Conservation (phyloP, 2,113 vertebrate genomes). For the Vidua macroura region DNA sequence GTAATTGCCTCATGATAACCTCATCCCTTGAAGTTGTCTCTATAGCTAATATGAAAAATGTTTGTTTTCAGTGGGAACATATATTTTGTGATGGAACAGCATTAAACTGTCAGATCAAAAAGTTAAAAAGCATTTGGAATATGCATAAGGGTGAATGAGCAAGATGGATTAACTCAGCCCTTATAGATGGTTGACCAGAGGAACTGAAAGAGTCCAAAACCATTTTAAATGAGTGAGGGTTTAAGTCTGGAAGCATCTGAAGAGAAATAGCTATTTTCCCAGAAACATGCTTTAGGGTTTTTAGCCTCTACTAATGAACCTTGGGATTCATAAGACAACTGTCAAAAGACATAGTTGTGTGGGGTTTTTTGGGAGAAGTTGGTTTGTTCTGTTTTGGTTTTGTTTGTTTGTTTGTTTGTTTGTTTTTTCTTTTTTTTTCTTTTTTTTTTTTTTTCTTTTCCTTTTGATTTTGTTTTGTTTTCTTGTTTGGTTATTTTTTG, state of each 20-base stretch:
- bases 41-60: slow-evolving; percentile 61
- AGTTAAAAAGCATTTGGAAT: slow-evolving; percentile 53
- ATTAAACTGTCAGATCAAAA: slow-evolving; percentile 68
- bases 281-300: slow-evolving; percentile 4
- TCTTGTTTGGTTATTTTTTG: neutral
- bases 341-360: neutral
- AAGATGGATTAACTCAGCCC: slow-evolving; percentile 52
- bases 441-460: no score
- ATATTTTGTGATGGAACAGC: slow-evolving; percentile 51
- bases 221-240: neutral
- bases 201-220: slow-evolving; percentile 23
- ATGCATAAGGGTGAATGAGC: slow-evolving; percentile 4
- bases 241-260: slow-evolving; percentile 34
- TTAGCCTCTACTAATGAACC: neutral
- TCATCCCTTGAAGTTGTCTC: slow-evolving; percentile 49
- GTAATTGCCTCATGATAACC: slow-evolving; percentile 63
- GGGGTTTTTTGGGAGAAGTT: no score
- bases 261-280: slow-evolving; percentile 22
- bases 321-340: neutral
- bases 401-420: no score
- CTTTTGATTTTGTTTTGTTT: neutral
- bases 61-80: slow-evolving; percentile 62
- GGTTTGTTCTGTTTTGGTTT: neutral
- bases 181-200: neutral
- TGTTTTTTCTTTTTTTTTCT: no score